These are phyloP conservation scores for Ophion costatus DNA, from an alignment of 2,888 invertebrate species.

Conservation along the genomic window DNA sequence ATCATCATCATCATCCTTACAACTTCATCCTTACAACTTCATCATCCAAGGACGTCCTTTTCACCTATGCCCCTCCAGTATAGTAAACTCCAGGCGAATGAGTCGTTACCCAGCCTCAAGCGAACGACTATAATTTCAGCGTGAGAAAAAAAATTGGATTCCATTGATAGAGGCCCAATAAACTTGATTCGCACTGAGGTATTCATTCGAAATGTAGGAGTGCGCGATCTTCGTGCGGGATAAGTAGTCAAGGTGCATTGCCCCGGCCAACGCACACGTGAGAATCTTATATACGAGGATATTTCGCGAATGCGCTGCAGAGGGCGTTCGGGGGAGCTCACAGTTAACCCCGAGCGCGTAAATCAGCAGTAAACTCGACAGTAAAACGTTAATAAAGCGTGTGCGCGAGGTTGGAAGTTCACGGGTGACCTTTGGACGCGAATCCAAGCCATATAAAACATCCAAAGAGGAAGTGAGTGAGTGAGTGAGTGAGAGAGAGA, in stretches of 20 bases:
- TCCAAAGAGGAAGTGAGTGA: conserved; percentile 3
- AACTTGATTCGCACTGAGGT: not conserved
- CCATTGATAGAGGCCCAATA: not conserved
- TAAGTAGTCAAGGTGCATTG: not conserved
- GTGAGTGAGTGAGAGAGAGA: too few relatives aligned
- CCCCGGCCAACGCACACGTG: not conserved
- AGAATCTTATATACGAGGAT: not conserved
- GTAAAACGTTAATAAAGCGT: conserved; percentile 77
- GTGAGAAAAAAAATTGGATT: not conserved
- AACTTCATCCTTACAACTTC: too few relatives aligned
- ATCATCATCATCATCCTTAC: too few relatives aligned
- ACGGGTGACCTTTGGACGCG: conserved; percentile 40
- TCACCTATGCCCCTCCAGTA: too few relatives aligned
- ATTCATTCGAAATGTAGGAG: not conserved
- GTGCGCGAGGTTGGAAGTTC: conserved; percentile 51
- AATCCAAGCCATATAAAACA: conserved; percentile 19
- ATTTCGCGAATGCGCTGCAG: conserved; percentile 1
- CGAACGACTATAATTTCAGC: not conserved
- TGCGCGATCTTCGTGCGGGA: not conserved
- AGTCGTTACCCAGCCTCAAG: not conserved
- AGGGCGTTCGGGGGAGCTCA: not conserved
- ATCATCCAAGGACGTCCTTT: too few relatives aligned
- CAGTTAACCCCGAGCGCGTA: conserved; percentile 67
- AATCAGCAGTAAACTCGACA: conserved; percentile 76
- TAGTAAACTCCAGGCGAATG: not conserved